These are phyloP conservation scores for Lacerta agilis DNA, from an alignment of 2,797 vertebrate genomes.

Conservation along the genomic window DNA sequence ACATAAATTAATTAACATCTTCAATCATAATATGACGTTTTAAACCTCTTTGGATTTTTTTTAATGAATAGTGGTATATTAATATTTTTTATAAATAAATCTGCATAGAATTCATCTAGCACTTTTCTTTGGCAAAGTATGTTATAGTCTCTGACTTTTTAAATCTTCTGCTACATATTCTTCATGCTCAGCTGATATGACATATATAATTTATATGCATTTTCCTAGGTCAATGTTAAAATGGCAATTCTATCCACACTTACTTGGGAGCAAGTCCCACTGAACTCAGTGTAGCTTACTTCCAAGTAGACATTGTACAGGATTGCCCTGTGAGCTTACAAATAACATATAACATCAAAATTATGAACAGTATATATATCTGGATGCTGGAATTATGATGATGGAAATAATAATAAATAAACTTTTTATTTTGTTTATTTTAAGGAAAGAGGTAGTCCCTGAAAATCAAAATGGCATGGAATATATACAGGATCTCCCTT, in stretches of 20 bases:
- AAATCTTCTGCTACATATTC: neutral
- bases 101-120: neutral
- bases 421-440: constrained; percentile 35
- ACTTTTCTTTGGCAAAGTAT: neutral
- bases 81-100: neutral
- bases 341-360: neutral
- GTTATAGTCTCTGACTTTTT: neutral
- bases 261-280: neutral
- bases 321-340: neutral
- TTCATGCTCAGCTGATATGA: neutral
- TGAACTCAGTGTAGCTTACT: neutral
- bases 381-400: neutral
- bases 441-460: constrained; percentile 51
- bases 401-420: neutral
- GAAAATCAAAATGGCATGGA: constrained; percentile 71
- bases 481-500: constrained; percentile 52
- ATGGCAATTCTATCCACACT: neutral
- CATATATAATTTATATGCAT: neutral
- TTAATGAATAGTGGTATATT: neutral
- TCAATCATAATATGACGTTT: neutral
- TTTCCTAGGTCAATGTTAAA: neutral
- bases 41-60: no score
- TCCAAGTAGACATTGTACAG: neutral
- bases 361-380: neutral
- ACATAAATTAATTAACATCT: neutral